These are phyloP conservation scores for Nasonia giraulti DNA, from an alignment of 1,140 invertebrate genomes.

Conservation along the genomic window DNA sequence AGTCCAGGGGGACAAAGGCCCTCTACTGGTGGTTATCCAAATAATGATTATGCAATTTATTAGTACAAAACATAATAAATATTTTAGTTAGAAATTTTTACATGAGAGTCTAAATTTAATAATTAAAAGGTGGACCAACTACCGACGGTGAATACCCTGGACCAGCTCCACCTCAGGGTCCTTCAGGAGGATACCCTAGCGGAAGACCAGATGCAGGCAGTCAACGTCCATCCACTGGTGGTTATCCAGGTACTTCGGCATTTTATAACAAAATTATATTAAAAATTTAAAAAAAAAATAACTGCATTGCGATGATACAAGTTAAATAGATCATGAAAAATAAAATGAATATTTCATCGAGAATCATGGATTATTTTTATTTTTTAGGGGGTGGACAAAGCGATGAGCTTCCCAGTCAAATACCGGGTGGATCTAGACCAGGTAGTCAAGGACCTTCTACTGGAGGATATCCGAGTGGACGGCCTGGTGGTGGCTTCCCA, in stretches of 20 bases:
- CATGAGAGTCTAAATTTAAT: conserved; percentile 9
- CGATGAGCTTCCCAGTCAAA: background rate
- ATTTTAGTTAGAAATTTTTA: background rate
- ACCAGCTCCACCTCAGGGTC: conserved; percentile 52
- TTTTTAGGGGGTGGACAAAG: background rate
- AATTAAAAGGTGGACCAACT: background rate
- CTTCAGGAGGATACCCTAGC: conserved; percentile 56
- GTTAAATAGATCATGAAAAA: too few species aligned
- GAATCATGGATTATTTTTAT: background rate
- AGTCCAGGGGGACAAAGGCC: conserved; percentile 40
- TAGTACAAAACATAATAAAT: background rate
- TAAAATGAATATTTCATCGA: too few species aligned
- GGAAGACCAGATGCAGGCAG: conserved; percentile 22
- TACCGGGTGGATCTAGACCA: conserved; percentile 41
- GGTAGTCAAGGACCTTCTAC: conserved; percentile 48
- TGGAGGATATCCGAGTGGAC: conserved; percentile 59
- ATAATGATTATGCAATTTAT: conserved; percentile 7
- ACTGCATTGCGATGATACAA: too few species aligned
- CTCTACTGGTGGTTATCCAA: conserved; percentile 18
- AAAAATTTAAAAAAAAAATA: background rate
- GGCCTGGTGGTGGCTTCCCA: conserved; percentile 50
- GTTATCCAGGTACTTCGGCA: background rate
- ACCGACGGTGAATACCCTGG: conserved; percentile 51
- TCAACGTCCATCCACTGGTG: conserved; percentile 48
- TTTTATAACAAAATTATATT: background rate